Percentiles rank a stretch among this genome's conserved stretches.
These are phyloP conservation scores for Parauchenoglanis ngamensis DNA, from an alignment of 2,797 vertebrate species.

Conservation along the genomic window DNA sequence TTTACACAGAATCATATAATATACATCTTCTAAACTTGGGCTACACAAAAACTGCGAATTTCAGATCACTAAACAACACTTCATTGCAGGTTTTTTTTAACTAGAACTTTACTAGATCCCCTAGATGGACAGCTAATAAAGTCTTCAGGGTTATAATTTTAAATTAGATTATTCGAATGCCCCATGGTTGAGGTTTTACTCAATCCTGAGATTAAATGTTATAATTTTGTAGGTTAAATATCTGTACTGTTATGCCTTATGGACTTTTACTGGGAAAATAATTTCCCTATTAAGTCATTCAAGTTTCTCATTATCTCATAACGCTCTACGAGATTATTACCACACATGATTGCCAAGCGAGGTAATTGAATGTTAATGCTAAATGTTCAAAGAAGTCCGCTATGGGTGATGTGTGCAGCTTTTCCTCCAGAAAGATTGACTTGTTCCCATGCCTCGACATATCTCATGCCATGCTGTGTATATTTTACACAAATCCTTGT, in stretches of 20 bases:
- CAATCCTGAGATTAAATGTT: background rate
- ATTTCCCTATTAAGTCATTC: background rate
- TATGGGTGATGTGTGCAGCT: background rate
- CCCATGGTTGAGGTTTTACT: background rate
- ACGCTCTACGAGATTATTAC: background rate
- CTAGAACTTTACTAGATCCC: background rate
- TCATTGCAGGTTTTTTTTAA: background rate
- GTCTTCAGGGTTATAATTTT: background rate
- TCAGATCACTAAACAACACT: background rate
- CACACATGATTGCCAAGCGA: conserved; percentile 12
- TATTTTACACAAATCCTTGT: conserved; percentile 26
- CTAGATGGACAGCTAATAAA: background rate
- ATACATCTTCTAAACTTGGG: background rate
- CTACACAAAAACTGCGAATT: background rate
- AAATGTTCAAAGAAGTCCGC: background rate
- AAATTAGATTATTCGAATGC: background rate
- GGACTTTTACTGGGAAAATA: conserved; percentile 3
- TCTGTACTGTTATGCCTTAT: background rate
- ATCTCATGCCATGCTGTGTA: background rate
- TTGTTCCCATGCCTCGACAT: background rate
- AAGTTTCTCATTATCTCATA: conserved; percentile 13
- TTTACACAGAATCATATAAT: background rate
- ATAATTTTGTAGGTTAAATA: conserved; percentile 2
- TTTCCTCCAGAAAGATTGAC: conserved; percentile 3
- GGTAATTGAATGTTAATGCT: conserved; percentile 20